Base-by-base conservation (phyloP, 1,140 invertebrate genomes). In the Hylaeus volcanicus region DNA sequence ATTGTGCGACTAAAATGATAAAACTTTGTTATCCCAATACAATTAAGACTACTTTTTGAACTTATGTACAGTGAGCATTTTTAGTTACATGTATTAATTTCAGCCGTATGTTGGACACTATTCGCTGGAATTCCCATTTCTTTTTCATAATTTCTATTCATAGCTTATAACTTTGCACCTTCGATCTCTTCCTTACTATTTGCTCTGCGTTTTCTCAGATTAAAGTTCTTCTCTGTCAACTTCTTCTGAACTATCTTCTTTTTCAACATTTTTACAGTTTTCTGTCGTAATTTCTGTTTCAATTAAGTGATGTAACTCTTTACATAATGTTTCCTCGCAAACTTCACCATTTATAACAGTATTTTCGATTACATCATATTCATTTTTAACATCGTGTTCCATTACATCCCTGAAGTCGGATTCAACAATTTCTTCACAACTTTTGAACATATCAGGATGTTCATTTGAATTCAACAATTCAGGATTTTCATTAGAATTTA, bases 401-500 rank as follows among this genome's bases (percentile, higher is more conserved):
- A 78, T 74, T 14, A 89, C 85, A 11, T 92, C 87, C 51, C 90
- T 91, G 0, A 92, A 84, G 14, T 91, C 89, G 5, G 86, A 65
- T 60, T 92, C 92, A 48, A 86, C 81, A 48, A 93, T 92, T 63
- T 92, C 91, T 60, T 92, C 90, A 51, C 92, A 92, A 69, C 91
- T 92, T 53, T 88, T 90, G 61, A 92, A 93, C 89, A 93, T 90
- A 9, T 92, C 92, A 0, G 88, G 88, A 86, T 92, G 88, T 53
- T 92, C 91, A 4, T 77, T 87, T 0, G 84, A 91, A 26, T 85
- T 88, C 8, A 87, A 9, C 3, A 87, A 1, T 41, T 92, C 91
- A 0, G 86, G 87, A 88, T 92, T 93, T 8, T 92, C 91, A 26
- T 92, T 93, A n/a, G 92, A 93, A 74, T 92, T 92, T 8, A 93